phyloP scores from a whole-genome alignment of 2,113 vertebrate species.

The Stictonetta naevosa region DNA sequence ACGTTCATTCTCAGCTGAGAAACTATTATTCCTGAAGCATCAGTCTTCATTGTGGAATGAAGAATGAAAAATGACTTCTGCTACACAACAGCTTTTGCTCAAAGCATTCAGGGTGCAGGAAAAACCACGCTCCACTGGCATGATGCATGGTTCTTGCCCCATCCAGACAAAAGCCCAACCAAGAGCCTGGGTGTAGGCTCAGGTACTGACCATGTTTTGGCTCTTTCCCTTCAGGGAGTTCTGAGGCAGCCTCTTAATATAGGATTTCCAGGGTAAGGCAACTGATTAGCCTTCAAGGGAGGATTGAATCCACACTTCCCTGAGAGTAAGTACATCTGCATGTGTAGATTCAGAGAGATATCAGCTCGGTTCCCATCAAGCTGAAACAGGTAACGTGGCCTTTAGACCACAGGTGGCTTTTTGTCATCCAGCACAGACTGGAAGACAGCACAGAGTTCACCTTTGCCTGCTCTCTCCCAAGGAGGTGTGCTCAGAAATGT shows the following conservation, averaged over 20 bases:
- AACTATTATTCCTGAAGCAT: background rate
- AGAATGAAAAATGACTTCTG: background rate
- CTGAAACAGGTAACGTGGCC: background rate
- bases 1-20: background rate
- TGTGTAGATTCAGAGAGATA: accelerated
- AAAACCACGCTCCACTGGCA: background rate
- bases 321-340: no score
- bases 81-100: background rate
- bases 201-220: background rate
- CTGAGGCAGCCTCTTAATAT: background rate
- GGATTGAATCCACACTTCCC: background rate
- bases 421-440: no score
- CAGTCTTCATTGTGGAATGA: background rate
- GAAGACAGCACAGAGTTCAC: no score
- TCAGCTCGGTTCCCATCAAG: background rate
- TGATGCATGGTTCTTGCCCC: background rate
- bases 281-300: background rate
- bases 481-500: no score
- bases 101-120: background rate
- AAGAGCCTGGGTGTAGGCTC: background rate
- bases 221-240: background rate
- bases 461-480: no score
- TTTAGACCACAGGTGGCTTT: no score
- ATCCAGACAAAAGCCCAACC: background rate
- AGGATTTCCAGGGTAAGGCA: background rate